phyloP scores from a whole-genome alignment of 1,140 invertebrate species.

The Caerostris darwini region DNA sequence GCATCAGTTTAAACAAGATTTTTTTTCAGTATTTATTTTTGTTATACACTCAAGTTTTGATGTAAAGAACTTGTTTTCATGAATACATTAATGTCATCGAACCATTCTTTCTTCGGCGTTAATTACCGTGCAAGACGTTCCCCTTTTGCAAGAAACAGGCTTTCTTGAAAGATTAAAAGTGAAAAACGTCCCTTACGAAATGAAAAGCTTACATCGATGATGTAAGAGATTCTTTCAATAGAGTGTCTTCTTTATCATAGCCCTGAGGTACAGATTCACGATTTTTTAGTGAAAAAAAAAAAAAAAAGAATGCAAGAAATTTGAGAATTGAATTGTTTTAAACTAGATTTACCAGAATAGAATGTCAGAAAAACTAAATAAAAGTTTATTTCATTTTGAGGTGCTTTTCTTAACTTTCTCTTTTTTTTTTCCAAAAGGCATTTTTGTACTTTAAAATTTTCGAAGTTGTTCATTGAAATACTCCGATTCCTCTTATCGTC shows the following conservation, averaged over 20 bases:
- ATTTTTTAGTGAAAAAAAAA: background rate
- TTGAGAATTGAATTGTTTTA: too few relatives aligned
- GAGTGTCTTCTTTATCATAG: background rate
- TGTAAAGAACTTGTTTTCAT: slow-evolving; percentile 39
- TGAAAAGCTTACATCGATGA: background rate
- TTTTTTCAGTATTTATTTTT: background rate
- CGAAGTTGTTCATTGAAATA: too few relatives aligned
- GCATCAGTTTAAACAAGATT: slow-evolving; percentile 12
- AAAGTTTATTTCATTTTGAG: too few relatives aligned
- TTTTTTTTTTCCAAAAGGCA: too few relatives aligned
- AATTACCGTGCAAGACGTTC: slow-evolving; percentile 13
- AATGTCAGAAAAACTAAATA: too few relatives aligned
- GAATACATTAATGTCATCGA: slow-evolving; percentile 44
- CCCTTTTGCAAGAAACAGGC: background rate
- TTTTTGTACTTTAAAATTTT: too few relatives aligned
- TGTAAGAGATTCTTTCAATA: background rate
- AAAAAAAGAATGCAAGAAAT: too few relatives aligned
- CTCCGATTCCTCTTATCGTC: too few relatives aligned
- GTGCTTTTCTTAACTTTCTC: too few relatives aligned
- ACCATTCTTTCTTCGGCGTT: background rate
- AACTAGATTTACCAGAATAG: too few relatives aligned
- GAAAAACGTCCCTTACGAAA: background rate
- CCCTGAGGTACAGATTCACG: background rate
- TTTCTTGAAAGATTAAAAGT: background rate
- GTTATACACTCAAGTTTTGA: slow-evolving; percentile 22